Conservation (phyloP, 2,113 vertebrate genomes). For the Caranx ignobilis region DNA sequence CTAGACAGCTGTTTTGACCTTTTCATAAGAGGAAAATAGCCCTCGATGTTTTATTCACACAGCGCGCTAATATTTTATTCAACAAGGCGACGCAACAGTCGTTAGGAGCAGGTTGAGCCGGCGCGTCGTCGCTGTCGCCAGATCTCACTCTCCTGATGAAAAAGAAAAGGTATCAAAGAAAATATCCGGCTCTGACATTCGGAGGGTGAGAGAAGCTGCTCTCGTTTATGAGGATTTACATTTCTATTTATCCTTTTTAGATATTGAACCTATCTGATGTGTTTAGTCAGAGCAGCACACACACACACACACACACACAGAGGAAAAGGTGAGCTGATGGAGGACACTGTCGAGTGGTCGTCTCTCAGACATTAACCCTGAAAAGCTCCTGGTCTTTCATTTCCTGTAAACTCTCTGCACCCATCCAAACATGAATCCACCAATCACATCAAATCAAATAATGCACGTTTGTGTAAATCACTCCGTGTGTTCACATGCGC, state of each 20-base stretch:
- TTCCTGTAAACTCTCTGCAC: too few species aligned
- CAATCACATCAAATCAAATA: too few species aligned
- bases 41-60: conserved; percentile 63
- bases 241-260: conserved; percentile 34
- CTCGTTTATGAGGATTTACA: conserved; percentile 47
- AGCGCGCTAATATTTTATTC: conserved; percentile 52
- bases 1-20: conserved; percentile 66
- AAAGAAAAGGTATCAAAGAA: conserved; percentile 53
- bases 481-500: too few species aligned
- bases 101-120: conserved; percentile 39
- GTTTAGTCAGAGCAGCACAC: conserved; percentile 47
- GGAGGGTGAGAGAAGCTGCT: conserved; percentile 23
- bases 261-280: conserved; percentile 13
- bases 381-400: too few species aligned
- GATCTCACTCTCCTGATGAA: conserved; percentile 52
- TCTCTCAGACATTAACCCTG: neutral
- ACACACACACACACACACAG: conserved; percentile 25
- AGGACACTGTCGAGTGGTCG: neutral
- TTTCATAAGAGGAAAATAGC: conserved; percentile 56
- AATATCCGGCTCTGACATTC: conserved; percentile 50
- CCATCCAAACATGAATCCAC: too few species aligned
- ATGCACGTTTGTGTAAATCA: too few species aligned
- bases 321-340: conserved; percentile 1
- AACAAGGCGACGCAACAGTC: conserved; percentile 24
- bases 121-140: conserved; percentile 38